A percentile compares a stretch with the other conserved stretches of the same genome.
These are phyloP conservation scores for Chamaedrilus cognettii DNA, from an alignment of 2,888 invertebrate species.

Conservation along the genomic window DNA sequence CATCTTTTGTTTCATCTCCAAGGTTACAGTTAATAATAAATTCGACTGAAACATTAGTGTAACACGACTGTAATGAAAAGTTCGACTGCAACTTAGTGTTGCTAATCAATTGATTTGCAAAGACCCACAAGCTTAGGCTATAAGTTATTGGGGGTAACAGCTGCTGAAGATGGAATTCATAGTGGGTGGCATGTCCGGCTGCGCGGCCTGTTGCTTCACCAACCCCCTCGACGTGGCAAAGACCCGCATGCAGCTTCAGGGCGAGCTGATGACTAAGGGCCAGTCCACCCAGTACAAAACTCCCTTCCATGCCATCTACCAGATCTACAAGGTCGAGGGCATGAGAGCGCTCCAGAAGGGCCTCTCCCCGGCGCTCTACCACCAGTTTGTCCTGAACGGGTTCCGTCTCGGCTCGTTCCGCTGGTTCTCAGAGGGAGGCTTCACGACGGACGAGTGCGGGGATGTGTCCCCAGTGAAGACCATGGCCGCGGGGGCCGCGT, in stretches of 20 bases:
- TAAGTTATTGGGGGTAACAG: no score
- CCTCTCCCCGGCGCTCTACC: slow-evolving; percentile 79
- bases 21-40: no score
- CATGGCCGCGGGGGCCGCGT: slow-evolving; percentile 73
- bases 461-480: slow-evolving; percentile 70
- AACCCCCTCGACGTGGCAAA: slow-evolving; percentile 91
- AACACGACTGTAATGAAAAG: no score
- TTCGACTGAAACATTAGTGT: no score
- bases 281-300: slow-evolving; percentile 69
- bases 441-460: slow-evolving; percentile 67
- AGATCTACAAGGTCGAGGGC: slow-evolving; percentile 76
- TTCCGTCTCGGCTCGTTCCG: slow-evolving; percentile 75
- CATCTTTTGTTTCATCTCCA: no score
- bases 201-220: slow-evolving; percentile 81
- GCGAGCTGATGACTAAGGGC: slow-evolving; percentile 72
- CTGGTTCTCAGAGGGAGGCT: slow-evolving; percentile 70
- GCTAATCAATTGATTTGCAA: no score
- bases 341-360: slow-evolving; percentile 71
- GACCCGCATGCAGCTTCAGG: slow-evolving; percentile 83
- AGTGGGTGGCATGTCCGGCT: slow-evolving; percentile 72
- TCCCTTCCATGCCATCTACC: slow-evolving; percentile 76
- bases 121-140: no score
- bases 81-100: no score
- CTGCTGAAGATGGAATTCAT: slow-evolving; percentile 73
- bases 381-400: slow-evolving; percentile 89